Conservation (phyloP, 2,113 vertebrate genomes). For the Falco punctatus region DNA sequence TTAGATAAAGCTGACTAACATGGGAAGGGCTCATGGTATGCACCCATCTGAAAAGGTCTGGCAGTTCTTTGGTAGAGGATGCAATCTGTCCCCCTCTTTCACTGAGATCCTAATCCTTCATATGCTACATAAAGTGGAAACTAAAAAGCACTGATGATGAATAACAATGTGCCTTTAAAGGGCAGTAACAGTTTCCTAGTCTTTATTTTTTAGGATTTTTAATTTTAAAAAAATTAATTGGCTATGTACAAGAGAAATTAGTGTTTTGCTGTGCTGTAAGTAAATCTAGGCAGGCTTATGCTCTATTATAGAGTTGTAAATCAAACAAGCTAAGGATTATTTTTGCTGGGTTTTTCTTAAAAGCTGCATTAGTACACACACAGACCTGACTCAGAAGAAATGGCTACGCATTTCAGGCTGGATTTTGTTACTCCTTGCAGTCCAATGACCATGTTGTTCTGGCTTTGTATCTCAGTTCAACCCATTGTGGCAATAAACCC, state of each 20-base stretch:
- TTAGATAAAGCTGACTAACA: conserved; percentile 78
- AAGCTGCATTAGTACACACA: neutral
- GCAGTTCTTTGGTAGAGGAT: conserved; percentile 69
- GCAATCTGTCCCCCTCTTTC: conserved; percentile 72
- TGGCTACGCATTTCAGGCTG: fast-evolving
- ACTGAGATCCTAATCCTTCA: conserved; percentile 73
- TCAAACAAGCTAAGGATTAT: neutral
- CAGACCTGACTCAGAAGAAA: neutral
- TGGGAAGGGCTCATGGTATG: conserved; percentile 73
- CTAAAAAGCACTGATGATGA: conserved; percentile 56
- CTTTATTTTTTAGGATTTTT: conserved; percentile 21
- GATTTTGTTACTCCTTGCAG: neutral
- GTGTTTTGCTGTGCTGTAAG: neutral
- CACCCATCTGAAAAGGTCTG: conserved; percentile 70
- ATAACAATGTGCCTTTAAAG: conserved; percentile 65
- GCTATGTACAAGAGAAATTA: neutral
- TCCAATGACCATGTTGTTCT: neutral
- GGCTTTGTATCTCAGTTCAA: neutral
- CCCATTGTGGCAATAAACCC: neutral
- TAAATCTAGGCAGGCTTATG: neutral
- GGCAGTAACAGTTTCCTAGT: conserved; percentile 43
- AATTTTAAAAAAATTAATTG: neutral
- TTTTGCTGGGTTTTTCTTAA: neutral
- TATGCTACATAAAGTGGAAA: conserved; percentile 69
- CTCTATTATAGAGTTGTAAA: neutral